These are phyloP conservation scores for Lithosia quadra DNA, from an alignment of 2,888 invertebrate species.

Conservation along the genomic window DNA sequence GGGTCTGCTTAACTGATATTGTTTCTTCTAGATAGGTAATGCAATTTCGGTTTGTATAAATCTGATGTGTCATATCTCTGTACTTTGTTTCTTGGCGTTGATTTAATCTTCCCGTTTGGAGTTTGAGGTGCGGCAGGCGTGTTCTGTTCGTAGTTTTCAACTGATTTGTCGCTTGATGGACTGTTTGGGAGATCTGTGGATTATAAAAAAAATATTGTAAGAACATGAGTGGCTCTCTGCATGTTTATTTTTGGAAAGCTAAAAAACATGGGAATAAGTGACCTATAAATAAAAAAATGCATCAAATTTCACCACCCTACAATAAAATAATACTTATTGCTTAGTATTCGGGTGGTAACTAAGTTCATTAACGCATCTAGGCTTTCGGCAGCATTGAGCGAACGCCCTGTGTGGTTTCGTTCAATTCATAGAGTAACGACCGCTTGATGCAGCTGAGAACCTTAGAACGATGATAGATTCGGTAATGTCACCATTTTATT, in stretches of 20 bases:
- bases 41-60: constrained; percentile 80
- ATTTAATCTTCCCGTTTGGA: constrained; percentile 71
- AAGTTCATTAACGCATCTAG: no score
- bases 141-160: constrained; percentile 80
- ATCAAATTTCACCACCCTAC: neutral
- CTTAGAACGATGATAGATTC: no score
- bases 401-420: no score
- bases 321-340: neutral
- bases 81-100: constrained; percentile 62
- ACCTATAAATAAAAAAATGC: neutral
- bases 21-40: constrained; percentile 77
- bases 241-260: no score
- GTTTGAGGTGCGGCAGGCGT: constrained; percentile 48
- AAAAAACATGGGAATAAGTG: neutral
- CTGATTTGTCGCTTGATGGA: constrained; percentile 83
- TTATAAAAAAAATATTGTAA: neutral
- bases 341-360: no score
- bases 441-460: no score
- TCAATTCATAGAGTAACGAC: no score
- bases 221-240: neutral
- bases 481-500: no score
- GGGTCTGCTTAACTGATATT: constrained; percentile 67
- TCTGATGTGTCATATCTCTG: constrained; percentile 80
- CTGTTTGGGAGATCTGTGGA: constrained; percentile 76
- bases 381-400: no score